Conservation (phyloP, 2,113 vertebrate species). For the Podarcis cretensis region DNA sequence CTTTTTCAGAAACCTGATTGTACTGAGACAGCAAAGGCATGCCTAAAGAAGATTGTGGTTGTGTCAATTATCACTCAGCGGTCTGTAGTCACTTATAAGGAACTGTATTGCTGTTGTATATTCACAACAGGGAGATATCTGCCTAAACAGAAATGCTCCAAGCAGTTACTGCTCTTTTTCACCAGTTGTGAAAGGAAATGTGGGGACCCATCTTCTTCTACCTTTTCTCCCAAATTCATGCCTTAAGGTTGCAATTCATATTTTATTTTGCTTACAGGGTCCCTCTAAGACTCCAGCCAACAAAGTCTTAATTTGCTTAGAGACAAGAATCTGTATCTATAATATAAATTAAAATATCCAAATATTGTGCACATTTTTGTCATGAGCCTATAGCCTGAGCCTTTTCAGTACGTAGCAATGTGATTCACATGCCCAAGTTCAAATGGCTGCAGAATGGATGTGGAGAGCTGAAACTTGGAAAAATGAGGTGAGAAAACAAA, state of each 20-base stretch:
- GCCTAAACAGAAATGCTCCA: conserved; percentile 60
- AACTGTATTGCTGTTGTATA: conserved; percentile 45
- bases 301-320: too few relatives aligned
- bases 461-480: too few relatives aligned
- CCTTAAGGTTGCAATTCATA: background rate
- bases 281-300: too few relatives aligned
- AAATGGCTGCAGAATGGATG: too few relatives aligned
- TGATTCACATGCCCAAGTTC: too few relatives aligned
- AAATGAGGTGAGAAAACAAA: too few relatives aligned
- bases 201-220: background rate
- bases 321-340: too few relatives aligned
- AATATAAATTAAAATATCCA: too few relatives aligned
- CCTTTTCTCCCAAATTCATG: background rate
- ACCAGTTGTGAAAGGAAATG: background rate
- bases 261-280: too few relatives aligned
- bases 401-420: too few relatives aligned
- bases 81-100: conserved; percentile 49
- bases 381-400: too few relatives aligned
- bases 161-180: background rate
- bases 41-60: background rate
- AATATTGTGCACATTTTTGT: too few relatives aligned
- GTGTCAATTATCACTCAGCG: conserved; percentile 55
- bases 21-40: background rate
- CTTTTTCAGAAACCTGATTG: background rate
- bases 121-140: conserved; percentile 66